Percentiles rank a stretch among this genome's conserved stretches.
These are phyloP conservation scores for Tipula helvola DNA, from an alignment of 2,888 invertebrate genomes.

Conservation along the genomic window DNA sequence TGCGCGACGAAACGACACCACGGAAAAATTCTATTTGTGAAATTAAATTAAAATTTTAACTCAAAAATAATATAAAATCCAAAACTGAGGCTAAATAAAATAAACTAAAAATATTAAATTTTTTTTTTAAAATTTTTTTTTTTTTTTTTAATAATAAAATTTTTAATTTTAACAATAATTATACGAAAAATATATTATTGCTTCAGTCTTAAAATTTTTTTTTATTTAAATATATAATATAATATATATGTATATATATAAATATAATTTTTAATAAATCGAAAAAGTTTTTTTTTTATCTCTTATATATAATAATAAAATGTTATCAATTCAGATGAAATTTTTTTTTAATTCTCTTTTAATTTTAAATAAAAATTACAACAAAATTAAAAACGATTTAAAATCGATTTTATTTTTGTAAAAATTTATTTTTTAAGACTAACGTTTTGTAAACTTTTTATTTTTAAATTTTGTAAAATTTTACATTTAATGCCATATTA, in stretches of 20 bases:
- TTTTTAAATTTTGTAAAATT: slow-evolving; percentile 10
- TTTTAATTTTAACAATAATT: slow-evolving; percentile 10
- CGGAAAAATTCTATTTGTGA: background rate
- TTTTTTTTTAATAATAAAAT: slow-evolving; percentile 7
- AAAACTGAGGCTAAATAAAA: background rate
- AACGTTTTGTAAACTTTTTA: slow-evolving; percentile 9
- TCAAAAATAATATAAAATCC: background rate
- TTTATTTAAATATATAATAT: background rate
- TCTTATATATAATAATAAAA: background rate
- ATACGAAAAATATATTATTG: slow-evolving; percentile 9
- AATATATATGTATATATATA: background rate
- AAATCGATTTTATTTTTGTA: slow-evolving; percentile 4
- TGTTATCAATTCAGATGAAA: background rate
- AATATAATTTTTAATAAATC: slow-evolving; percentile 5
- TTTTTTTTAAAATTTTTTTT: background rate
- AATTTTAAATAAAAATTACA: background rate
- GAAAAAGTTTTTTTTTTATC: background rate
- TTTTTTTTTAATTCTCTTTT: background rate
- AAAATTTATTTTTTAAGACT: background rate
- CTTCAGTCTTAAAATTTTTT: slow-evolving; percentile 8
- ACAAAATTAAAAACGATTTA: background rate
- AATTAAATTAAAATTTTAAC: background rate
- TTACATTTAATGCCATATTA: slow-evolving; percentile 22
- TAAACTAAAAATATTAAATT: background rate
- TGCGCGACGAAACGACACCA: background rate